Evolutionary conservation across 2,888 invertebrate genomes (phyloP).

Genomic region (Diplolepis rosae): DNA sequence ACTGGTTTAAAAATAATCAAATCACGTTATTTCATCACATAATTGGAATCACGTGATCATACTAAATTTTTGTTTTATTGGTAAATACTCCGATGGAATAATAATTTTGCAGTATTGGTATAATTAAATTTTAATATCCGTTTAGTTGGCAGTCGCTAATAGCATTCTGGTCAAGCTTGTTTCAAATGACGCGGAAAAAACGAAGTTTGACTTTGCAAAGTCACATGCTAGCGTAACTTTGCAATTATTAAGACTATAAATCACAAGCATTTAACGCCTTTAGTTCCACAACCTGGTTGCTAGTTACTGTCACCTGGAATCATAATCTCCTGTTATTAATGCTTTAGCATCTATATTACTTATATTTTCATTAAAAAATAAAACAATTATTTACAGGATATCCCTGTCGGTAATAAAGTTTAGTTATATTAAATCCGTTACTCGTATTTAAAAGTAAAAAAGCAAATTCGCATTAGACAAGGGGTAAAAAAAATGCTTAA

Average conservation of each 20-base stretch:
- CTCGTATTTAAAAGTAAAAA: too few species aligned
- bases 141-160: neutral
- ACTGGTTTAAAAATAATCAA: too few species aligned
- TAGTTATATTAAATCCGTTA: neutral
- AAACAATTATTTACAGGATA: neutral
- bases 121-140: neutral
- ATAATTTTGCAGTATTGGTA: neutral
- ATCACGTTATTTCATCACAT: too few species aligned
- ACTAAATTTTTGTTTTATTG: neutral
- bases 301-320: constrained; percentile 9
- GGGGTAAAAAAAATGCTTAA: too few species aligned
- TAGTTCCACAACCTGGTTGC: neutral
- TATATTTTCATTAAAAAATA: neutral
- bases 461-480: too few species aligned
- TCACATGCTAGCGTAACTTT: constrained; percentile 1
- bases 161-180: neutral
- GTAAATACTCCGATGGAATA: neutral
- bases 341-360: neutral
- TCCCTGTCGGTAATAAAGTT: neutral
- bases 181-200: neutral
- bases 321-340: neutral
- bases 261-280: constrained; percentile 18
- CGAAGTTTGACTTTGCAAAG: neutral
- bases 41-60: too few species aligned
- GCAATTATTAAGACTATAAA: constrained; percentile 16